A percentile compares a stretch with the other conserved stretches of the same genome.
These are phyloP conservation scores for Heliangelus exortis DNA, from an alignment of 2,797 vertebrate species.

Conservation along the genomic window DNA sequence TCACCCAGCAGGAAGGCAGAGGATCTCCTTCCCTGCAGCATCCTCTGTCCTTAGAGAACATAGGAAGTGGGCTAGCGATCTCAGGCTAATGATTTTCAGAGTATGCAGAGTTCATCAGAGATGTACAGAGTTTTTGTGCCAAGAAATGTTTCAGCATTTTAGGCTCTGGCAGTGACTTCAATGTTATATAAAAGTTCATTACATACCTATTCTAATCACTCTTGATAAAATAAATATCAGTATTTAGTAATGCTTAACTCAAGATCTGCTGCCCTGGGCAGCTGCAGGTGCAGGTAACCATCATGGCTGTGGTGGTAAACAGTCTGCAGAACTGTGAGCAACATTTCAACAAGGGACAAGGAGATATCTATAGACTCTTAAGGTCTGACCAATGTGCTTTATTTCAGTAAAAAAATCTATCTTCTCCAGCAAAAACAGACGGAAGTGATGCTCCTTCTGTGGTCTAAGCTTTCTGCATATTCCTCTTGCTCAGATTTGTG, in stretches of 20 bases:
- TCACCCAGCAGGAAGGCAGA: rapidly evolving
- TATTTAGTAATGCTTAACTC: not conserved
- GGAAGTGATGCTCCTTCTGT: rapidly evolving
- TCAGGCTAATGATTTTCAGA: not conserved
- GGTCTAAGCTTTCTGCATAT: not conserved
- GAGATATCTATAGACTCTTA: not conserved
- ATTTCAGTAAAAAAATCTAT: not conserved
- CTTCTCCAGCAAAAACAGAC: not conserved
- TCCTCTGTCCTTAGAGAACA: not conserved
- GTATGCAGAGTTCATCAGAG: not conserved
- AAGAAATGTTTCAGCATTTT: not conserved
- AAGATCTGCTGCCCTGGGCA: not conserved
- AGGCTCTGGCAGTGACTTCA: not conserved
- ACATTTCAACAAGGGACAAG: not conserved
- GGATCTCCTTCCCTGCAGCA: not conserved
- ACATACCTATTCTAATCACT: not conserved
- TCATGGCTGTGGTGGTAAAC: not conserved
- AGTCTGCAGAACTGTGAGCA: not conserved
- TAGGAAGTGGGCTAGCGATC: not conserved
- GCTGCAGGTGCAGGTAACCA: not conserved
- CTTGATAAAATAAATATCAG: not conserved
- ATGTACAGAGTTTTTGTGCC: not conserved
- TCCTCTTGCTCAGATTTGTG: not conserved
- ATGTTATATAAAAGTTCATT: not conserved
- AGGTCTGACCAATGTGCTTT: not conserved